Evolutionary conservation across 1,140 invertebrate species (phyloP), one percentile per base, ranked within the genome.

Genomic region (Pseudomyrmex dendroicus): DNA sequence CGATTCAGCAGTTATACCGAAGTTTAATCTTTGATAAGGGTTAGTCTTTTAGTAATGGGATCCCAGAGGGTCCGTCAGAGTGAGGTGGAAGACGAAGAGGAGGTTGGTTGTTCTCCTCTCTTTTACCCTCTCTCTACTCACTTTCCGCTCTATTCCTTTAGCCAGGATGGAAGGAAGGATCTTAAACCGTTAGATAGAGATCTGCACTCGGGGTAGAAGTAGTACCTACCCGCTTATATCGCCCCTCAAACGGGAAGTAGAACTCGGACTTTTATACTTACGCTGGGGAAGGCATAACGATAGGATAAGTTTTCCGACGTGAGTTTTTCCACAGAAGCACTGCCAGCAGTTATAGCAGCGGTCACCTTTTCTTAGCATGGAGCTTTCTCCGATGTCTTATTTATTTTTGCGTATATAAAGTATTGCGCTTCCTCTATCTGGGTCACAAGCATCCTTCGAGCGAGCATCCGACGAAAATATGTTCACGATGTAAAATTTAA

Each of bases 1-100:
- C 94, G 94, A 95, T 95, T 95, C 95, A 95, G 95, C 94, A 95
- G 92, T 94, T 94, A 94, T 94, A 94, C 92, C 89, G 82, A 95
- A 95, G 94, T 95, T 95, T 95, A 95, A 95, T 95, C 95, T 95
- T 94, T 95, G 95, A 95, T 95, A 95, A 95, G 94, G 94, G 93
- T 95, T 95, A 93, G 94, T 94, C 93, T 94, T 94, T 94, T 94
- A 93, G 93, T 94, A 94, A 94, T 94, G 93, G 94, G 92, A 93
- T 94, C 92, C 88, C 83, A 85, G 91, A 90, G 91, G 86, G 89
- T 86, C 74, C 84, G 73, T 82, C 86, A 72, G 68, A 74, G 84
- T 68, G 82, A 82, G 77, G 54, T 63, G 68, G 20, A 46, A 59
- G 66, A 54, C 62, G 54, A 68, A 50, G 62, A 63, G 54, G 54